Percentiles rank a stretch among this genome's conserved stretches.
phyloP scores from a whole-genome alignment of 1,140 invertebrate species.

The Homarus americanus region DNA sequence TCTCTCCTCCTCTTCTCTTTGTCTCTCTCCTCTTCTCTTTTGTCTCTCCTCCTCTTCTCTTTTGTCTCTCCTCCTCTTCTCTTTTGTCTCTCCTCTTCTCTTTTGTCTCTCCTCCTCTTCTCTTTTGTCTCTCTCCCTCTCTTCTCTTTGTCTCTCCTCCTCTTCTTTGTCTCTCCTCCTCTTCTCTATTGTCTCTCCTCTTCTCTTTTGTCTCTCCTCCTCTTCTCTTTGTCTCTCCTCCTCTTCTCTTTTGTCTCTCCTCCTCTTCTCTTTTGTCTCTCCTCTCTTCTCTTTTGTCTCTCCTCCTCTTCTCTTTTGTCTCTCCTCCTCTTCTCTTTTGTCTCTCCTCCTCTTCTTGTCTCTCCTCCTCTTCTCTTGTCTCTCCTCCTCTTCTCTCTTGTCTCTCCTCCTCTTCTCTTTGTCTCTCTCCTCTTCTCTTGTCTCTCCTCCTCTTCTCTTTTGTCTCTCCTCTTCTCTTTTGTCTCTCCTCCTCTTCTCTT shows the following conservation, averaged over 20 bases:
- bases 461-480: neutral
- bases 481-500: neutral
- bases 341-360: too few relatives aligned
- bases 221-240: too few relatives aligned
- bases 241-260: neutral
- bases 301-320: neutral
- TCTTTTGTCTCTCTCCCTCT: neutral
- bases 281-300: neutral
- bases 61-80: too few relatives aligned
- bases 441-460: neutral
- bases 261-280: neutral
- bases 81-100: too few relatives aligned
- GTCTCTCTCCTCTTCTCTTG: neutral
- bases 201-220: too few relatives aligned
- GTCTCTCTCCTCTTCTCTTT: too few relatives aligned
- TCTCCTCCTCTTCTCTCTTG: neutral
- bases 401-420: too few relatives aligned
- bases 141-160: too few relatives aligned
- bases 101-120: too few relatives aligned
- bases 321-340: neutral
- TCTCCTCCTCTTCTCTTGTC: neutral
- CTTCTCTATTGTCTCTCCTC: too few relatives aligned
- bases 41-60: too few relatives aligned
- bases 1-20: too few relatives aligned
- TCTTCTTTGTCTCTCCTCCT: neutral